Percentiles rank a stretch among this genome's conserved stretches.
phyloP scores from a whole-genome alignment of 2,888 invertebrate genomes.

The Willowsia nigromaculata region DNA sequence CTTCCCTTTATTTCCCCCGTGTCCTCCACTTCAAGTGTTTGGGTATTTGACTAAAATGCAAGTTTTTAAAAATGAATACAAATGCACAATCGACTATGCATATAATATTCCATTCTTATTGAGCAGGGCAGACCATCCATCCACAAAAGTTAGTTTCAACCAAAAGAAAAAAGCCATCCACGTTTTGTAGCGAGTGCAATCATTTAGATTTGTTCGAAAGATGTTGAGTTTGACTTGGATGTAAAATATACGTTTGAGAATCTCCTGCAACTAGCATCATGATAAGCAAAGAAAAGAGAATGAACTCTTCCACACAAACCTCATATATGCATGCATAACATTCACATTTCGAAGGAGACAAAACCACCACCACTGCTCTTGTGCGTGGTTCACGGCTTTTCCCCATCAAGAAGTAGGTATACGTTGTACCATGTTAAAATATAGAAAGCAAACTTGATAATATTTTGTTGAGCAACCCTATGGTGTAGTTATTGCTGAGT shows the following conservation, averaged over 20 bases:
- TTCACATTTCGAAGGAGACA: constrained; percentile 27
- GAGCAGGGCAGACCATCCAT: neutral
- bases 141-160: neutral
- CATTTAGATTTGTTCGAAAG: constrained; percentile 23
- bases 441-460: neutral
- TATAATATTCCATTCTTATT: neutral
- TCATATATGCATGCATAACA: constrained; percentile 13
- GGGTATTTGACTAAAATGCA: too few relatives aligned
- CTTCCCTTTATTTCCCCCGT: too few relatives aligned
- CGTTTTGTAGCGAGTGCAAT: constrained; percentile 20
- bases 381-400: constrained; percentile 25
- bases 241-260: neutral
- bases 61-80: too few relatives aligned
- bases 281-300: constrained; percentile 31
- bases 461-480: constrained; percentile 37
- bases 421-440: neutral
- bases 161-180: neutral
- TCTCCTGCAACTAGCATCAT: neutral
- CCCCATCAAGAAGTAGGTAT: neutral
- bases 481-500: neutral
- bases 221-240: neutral
- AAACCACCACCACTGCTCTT: constrained; percentile 50
- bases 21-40: too few relatives aligned
- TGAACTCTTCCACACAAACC: constrained; percentile 53
- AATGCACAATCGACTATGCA: neutral